phyloP scores from a whole-genome alignment of 2,888 invertebrate species.

The Trissolcus japonicus region DNA sequence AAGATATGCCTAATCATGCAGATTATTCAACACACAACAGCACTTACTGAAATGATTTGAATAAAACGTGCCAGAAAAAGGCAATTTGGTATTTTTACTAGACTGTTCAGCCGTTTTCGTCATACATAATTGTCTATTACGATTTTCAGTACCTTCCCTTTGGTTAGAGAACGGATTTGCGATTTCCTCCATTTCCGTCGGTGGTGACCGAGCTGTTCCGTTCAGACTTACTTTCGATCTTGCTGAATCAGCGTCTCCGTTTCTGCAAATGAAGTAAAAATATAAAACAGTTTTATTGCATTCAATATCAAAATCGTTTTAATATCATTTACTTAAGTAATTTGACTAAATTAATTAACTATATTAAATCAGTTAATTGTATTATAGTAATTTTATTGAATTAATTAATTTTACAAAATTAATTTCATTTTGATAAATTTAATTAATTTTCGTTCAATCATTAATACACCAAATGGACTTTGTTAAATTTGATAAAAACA shows the following conservation, averaged over 20 bases:
- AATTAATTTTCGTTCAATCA: not conserved
- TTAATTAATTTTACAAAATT: too few species aligned
- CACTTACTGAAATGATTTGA: constrained; percentile 68
- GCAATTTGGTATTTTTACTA: constrained; percentile 66
- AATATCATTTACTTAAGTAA: too few species aligned
- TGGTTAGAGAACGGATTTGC: constrained; percentile 67
- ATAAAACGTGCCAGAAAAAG: constrained; percentile 71
- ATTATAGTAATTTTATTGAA: too few species aligned
- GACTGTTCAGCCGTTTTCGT: constrained; percentile 78
- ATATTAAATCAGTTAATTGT: too few species aligned
- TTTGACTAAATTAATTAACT: too few species aligned
- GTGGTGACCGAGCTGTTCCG: constrained; percentile 61
- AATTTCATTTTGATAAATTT: not conserved
- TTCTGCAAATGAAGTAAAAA: constrained; percentile 60
- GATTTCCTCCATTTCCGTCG: constrained; percentile 64
- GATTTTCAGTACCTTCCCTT: constrained; percentile 69
- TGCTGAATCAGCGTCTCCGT: constrained; percentile 64
- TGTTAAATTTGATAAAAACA: too few species aligned
- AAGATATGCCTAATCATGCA: not conserved
- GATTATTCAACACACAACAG: not conserved
- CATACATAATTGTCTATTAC: constrained; percentile 79
- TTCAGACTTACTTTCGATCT: constrained; percentile 65
- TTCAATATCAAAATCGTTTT: too few species aligned
- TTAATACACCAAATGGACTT: too few species aligned
- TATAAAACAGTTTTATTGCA: too few species aligned